Evolutionary conservation across 2,113 vertebrate genomes (phyloP).

Genomic region (Mystacornis crossleyi): DNA sequence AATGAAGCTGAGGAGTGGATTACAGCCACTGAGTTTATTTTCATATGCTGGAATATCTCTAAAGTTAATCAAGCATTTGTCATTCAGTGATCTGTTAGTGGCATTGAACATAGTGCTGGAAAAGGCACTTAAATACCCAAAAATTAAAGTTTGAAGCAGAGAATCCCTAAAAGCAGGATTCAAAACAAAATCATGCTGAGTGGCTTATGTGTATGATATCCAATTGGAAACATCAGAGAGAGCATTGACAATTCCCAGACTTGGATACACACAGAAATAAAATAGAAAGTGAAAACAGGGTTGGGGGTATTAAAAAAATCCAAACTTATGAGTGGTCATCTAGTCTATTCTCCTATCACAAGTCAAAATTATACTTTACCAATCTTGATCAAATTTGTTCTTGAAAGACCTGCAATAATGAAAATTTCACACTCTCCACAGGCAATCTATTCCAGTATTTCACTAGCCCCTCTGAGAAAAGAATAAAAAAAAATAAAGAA

Average conservation of each 20-base stretch:
- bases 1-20: background rate
- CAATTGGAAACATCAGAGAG: background rate
- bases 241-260: background rate
- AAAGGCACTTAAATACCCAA: background rate
- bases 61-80: background rate
- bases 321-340: background rate
- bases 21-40: background rate
- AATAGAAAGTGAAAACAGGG: background rate
- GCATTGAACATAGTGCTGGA: background rate
- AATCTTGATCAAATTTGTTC: background rate
- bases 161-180: background rate
- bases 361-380: background rate
- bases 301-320: background rate
- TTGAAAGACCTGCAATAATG: background rate
- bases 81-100: background rate
- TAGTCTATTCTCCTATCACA: background rate
- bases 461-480: background rate
- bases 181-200: background rate
- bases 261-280: background rate
- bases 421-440: background rate
- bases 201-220: background rate
- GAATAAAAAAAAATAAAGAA: background rate
- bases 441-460: background rate
- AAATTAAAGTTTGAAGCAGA: background rate
- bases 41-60: background rate